These are phyloP conservation scores for Steinernema carpocapsae DNA, from an alignment of 2,888 invertebrate genomes.

Conservation along the genomic window DNA sequence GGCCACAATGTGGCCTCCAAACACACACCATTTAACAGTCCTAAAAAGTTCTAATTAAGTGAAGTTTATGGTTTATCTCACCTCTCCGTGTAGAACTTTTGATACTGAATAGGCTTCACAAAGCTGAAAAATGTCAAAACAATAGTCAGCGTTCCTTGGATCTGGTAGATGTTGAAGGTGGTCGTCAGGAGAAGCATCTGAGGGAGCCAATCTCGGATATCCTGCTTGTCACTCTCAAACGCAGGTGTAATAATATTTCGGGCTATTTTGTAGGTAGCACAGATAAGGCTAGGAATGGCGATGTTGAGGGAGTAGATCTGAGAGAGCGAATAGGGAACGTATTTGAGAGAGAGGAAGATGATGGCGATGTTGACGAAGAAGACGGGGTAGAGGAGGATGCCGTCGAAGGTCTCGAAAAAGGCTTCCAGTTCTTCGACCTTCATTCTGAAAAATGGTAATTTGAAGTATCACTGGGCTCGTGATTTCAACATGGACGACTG, in stretches of 20 bases:
- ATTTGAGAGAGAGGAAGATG: conserved; percentile 18
- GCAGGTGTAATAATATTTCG: conserved; percentile 11
- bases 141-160: conserved; percentile 19
- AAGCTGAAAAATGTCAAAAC: conserved; percentile 19
- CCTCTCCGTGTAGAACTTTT: conserved; percentile 26
- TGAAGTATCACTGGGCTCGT: too few relatives aligned
- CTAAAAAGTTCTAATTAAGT: background rate
- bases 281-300: conserved; percentile 13
- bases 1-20: conserved; percentile 9
- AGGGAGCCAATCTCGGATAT: conserved; percentile 13
- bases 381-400: background rate
- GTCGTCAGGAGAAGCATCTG: conserved; percentile 22
- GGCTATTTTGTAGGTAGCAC: background rate
- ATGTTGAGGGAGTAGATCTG: conserved; percentile 28
- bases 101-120: conserved; percentile 18
- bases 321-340: conserved; percentile 10
- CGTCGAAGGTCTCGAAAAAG: conserved; percentile 18
- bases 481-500: too few relatives aligned
- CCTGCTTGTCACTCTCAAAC: conserved; percentile 19
- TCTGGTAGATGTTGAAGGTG: conserved; percentile 26
- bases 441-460: background rate
- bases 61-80: background rate
- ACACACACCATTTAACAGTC: background rate
- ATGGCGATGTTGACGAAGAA: background rate
- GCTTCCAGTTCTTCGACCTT: background rate